Evolutionary conservation across 2,113 vertebrate species (phyloP), one percentile per base, ranked within the genome.

Genomic region (Aramus guarauna): DNA sequence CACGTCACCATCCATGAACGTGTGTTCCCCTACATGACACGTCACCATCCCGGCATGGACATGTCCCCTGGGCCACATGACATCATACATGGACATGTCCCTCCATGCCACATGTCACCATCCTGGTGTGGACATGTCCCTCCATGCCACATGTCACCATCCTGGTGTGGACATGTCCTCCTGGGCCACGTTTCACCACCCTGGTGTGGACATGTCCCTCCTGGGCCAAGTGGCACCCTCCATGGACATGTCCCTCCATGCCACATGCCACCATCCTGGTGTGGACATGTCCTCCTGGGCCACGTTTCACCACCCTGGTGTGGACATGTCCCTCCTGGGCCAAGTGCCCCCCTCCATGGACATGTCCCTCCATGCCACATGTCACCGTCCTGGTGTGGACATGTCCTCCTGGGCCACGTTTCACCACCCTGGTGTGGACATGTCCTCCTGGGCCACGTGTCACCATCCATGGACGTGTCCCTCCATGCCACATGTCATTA

Each of bases 221-320:
- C n/a, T n/a, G n/a, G n/a, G n/a, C n/a, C n/a, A n/a, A n/a, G n/a
- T n/a, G n/a, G n/a, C n/a, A n/a, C n/a, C n/a, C n/a, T n/a, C 47
- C 47, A 48, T 48, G 17, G 47, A 48, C 19, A 48, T 2, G 4
- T 55, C 39, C 50, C 17, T 7, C 6, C 1, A 3, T 11, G 32
- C 5, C 39, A 68, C 21, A 32, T 9, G 50, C 21, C 15, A 9
- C 62, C 21, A 4, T 12, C 32, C 37, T n/a, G n/a, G n/a, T n/a
- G 21, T 48, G 20, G 47, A 48, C 3, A 0, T 21, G 12, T 43
- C 29, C 21, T 16, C 12, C 7, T 0, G 1, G 1, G 27, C 24
- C 26, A 22, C 34, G 8, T 9, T n/a, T n/a, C 15, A 9, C 62
- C 21, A 4, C 9, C 32, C 37, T n/a, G n/a, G n/a, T n/a, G 21